phyloP scores from a whole-genome alignment of 1,140 invertebrate species.

The Conus ventricosus region DNA sequence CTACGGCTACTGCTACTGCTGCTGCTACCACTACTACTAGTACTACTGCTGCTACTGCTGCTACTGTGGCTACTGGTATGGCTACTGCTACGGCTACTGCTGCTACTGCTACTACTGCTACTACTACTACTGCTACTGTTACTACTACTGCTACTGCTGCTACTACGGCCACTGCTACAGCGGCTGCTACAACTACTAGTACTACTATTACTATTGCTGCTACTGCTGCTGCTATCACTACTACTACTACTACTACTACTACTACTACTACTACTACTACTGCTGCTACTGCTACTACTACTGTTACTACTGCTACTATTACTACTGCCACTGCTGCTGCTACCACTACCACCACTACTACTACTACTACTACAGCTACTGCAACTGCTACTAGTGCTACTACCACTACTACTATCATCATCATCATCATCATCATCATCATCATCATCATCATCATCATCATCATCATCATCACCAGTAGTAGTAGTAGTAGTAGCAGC shows the following conservation, averaged over 20 bases:
- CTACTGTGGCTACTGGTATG: not conserved
- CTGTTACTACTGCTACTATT: constrained; percentile 38
- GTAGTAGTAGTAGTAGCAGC: no score
- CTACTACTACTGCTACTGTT: constrained; percentile 39
- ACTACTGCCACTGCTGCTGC: not conserved
- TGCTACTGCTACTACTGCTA: constrained; percentile 39
- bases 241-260: constrained; percentile 43
- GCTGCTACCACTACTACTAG: not conserved
- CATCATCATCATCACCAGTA: no score
- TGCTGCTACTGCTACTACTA: constrained; percentile 37
- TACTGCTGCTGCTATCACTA: constrained; percentile 34
- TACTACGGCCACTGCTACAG: constrained; percentile 25
- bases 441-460: no score
- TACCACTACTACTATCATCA: no score
- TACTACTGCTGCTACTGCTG: constrained; percentile 17
- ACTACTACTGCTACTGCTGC: constrained; percentile 30
- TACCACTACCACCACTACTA: constrained; percentile 30
- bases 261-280: constrained; percentile 33
- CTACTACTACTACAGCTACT: constrained; percentile 24
- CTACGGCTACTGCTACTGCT: no score
- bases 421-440: no score
- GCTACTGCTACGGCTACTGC: constrained; percentile 33
- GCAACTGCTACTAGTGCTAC: no score
- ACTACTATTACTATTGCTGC: constrained; percentile 38
- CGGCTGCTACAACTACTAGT: constrained; percentile 35